Percentiles rank a stretch among this genome's conserved stretches.
phyloP scores from a whole-genome alignment of 2,888 invertebrate genomes.

The Cryptocephalus moraei region DNA sequence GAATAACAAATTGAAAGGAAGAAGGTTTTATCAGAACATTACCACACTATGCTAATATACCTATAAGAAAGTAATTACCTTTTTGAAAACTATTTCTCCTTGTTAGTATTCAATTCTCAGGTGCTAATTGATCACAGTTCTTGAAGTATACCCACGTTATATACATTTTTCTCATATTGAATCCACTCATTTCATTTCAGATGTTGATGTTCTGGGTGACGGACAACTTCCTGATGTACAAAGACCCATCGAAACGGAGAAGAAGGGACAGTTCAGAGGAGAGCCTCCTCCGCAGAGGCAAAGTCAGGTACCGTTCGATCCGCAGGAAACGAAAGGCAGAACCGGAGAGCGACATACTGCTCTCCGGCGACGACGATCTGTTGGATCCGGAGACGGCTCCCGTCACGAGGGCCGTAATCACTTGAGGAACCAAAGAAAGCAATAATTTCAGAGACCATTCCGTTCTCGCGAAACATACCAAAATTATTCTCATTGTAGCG shows the following conservation, averaged over 20 bases:
- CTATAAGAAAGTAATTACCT: too few relatives aligned
- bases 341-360: constrained; percentile 52
- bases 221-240: constrained; percentile 71
- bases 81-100: too few relatives aligned
- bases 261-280: constrained; percentile 26
- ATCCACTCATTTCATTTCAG: constrained; percentile 40
- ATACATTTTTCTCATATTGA: constrained; percentile 9
- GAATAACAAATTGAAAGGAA: too few relatives aligned
- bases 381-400: constrained; percentile 40
- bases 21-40: too few relatives aligned
- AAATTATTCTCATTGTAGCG: too few relatives aligned
- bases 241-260: constrained; percentile 41
- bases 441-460: too few relatives aligned
- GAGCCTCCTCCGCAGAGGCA: constrained; percentile 33
- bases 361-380: constrained; percentile 54
- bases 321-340: constrained; percentile 42
- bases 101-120: too few relatives aligned
- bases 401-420: constrained; percentile 17
- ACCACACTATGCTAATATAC: too few relatives aligned
- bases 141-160: too few relatives aligned
- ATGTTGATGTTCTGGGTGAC: constrained; percentile 81
- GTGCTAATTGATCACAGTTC: too few relatives aligned
- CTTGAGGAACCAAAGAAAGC: constrained; percentile 8
- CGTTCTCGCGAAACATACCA: too few relatives aligned
- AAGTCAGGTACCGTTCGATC: constrained; percentile 49